phyloP scores from a whole-genome alignment of 2,113 vertebrate genomes.

The Girardinichthys multiradiatus region DNA sequence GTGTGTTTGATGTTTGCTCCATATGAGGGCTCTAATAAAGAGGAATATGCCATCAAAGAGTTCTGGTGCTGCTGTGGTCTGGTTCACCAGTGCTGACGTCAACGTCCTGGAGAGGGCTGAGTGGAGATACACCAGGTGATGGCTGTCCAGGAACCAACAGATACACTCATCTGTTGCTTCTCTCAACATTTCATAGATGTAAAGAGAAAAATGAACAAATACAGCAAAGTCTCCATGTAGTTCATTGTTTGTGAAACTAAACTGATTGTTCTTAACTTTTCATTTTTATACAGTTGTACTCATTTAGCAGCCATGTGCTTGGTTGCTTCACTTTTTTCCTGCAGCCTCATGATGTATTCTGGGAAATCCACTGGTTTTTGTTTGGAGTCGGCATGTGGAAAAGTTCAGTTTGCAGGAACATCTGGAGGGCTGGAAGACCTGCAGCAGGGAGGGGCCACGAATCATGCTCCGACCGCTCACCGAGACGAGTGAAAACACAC shows the following conservation, averaged over 20 bases:
- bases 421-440: slow-evolving; percentile 48
- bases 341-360: slow-evolving; percentile 25
- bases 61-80: slow-evolving; percentile 45
- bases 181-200: background rate
- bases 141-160: background rate
- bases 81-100: slow-evolving; percentile 47
- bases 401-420: slow-evolving; percentile 41
- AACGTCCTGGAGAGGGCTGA: background rate
- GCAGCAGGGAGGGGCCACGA: slow-evolving; percentile 31
- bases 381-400: slow-evolving; percentile 47
- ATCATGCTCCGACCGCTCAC: slow-evolving; percentile 12
- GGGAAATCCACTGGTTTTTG: slow-evolving; percentile 41
- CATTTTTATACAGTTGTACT: background rate
- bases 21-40: slow-evolving; percentile 50
- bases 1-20: slow-evolving; percentile 36
- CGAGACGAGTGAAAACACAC: slow-evolving; percentile 30
- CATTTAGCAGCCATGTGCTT: background rate
- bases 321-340: background rate
- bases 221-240: no score
- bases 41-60: slow-evolving; percentile 58
- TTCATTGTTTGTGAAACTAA: no score
- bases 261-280: background rate
- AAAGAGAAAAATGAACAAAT: no score
- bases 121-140: slow-evolving; percentile 10
- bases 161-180: no score